Base-by-base conservation (phyloP, 2,797 vertebrate species). In the Meda fulgida region DNA sequence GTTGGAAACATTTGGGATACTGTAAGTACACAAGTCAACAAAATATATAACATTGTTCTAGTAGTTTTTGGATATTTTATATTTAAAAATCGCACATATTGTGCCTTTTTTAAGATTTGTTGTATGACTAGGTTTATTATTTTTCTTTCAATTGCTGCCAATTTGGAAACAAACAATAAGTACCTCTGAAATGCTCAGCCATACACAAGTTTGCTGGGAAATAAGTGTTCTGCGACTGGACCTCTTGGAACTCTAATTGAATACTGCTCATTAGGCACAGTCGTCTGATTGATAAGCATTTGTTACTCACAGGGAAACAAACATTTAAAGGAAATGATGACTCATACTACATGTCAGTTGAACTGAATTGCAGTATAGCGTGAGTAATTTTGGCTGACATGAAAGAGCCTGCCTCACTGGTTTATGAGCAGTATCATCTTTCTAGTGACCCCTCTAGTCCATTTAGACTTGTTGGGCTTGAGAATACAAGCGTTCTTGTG, bases 351-450 rank as follows among this genome's bases (percentile, higher is more conserved):
- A 2, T 10, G 9, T 21, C 18, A 55, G 23, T 36, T 69, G 51
- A 43, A 26, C 21, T 53, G 18, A 85, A 40, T 78, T 83, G 66
- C 43, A 72, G 19, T 38, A 9, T 26, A 36, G 40, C 18, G 29
- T 23, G 16, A 80, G 31, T 11, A 58, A 66, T 71, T 72, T 73
- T 53, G 43, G 43, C 26, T 79, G 58, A 29, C 43, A 34, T 29
- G 75, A 63, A 51, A 40, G 43, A 65, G 72, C 40, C 34, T 55
- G 65, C 34, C 34, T 34, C 0, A 26, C 55, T 13, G 10, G 11
- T 80, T 73, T 40, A 46, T 82, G 72, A 82, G 53, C 4, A 1
- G 86, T 85, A 26, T 85, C 79, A 66, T 87, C 66, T 87, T 84
- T 87, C 86, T 58, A 29, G 58, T 78, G 53, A 77, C 55, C 53